A percentile compares a stretch with the other conserved stretches of the same genome.
Evolutionary conservation across 2,888 invertebrate genomes (phyloP).

Genomic region (Eudasyphora cyanicolor): DNA sequence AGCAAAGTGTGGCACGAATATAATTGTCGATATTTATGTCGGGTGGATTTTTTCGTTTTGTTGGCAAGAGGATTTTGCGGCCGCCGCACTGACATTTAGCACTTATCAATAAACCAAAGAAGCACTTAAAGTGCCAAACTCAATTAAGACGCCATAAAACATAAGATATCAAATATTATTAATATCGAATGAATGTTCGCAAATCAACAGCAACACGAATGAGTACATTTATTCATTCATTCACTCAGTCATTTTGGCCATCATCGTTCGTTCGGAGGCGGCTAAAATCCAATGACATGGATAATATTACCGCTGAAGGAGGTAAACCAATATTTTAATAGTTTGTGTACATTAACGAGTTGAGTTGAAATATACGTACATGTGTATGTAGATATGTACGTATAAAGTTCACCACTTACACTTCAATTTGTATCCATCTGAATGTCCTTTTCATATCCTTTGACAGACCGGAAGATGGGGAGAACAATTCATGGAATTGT

Average conservation of each 20-base stretch:
- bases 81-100: constrained; percentile 36
- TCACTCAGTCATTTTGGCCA: neutral
- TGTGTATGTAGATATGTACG: too few species aligned
- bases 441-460: constrained; percentile 16
- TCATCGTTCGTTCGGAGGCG: too few species aligned
- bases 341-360: constrained; percentile 25
- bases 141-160: constrained; percentile 49
- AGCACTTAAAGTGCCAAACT: constrained; percentile 58
- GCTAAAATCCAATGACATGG: neutral
- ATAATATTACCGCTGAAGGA: neutral
- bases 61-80: neutral
- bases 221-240: neutral
- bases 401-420: neutral
- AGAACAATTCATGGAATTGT: neutral
- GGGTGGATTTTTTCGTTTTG: neutral
- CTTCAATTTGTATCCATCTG: constrained; percentile 3
- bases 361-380: neutral
- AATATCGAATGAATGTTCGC: constrained; percentile 14
- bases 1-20: constrained; percentile 30
- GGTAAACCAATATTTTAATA: constrained; percentile 33
- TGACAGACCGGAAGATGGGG: neutral
- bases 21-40: constrained; percentile 32
- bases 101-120: constrained; percentile 51
- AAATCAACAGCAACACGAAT: constrained; percentile 4
- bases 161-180: constrained; percentile 33